Evolutionary conservation across 2,888 invertebrate genomes (phyloP).

Genomic region (Acheta domesticus): DNA sequence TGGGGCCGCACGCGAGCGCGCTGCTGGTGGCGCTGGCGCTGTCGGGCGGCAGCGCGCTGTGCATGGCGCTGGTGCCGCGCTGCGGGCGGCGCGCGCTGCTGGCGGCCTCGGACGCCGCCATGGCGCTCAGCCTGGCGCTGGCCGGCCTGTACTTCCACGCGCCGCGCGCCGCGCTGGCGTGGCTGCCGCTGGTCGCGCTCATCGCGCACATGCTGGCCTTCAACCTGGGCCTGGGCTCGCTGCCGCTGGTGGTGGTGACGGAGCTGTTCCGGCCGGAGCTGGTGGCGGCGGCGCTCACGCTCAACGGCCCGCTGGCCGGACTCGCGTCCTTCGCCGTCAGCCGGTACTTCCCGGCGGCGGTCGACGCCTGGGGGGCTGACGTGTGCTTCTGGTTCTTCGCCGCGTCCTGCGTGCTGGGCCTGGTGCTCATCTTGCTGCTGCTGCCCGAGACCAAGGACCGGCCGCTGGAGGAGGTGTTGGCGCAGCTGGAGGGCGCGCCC

Average conservation of each 20-base stretch:
- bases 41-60: background rate
- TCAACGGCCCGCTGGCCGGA: conserved; percentile 41
- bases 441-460: conserved; percentile 19
- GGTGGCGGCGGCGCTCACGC: conserved; percentile 46
- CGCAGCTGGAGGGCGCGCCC: background rate
- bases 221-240: conserved; percentile 53
- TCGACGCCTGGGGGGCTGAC: background rate
- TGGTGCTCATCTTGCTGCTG: background rate
- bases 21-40: background rate
- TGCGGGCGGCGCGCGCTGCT: background rate
- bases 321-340: background rate
- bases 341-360: background rate
- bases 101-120: background rate
- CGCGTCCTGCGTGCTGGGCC: conserved; percentile 40
- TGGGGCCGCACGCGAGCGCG: background rate
- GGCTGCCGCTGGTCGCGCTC: conserved; percentile 53
- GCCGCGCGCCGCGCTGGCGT: conserved; percentile 45
- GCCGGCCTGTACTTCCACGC: background rate
- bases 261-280: conserved; percentile 55
- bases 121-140: background rate
- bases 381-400: conserved; percentile 46
- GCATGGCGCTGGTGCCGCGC: background rate
- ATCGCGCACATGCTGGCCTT: conserved; percentile 55
- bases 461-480: background rate
- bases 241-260: conserved; percentile 52